Base-by-base conservation (phyloP, 2,888 invertebrate species). In the Alcis repandata region DNA sequence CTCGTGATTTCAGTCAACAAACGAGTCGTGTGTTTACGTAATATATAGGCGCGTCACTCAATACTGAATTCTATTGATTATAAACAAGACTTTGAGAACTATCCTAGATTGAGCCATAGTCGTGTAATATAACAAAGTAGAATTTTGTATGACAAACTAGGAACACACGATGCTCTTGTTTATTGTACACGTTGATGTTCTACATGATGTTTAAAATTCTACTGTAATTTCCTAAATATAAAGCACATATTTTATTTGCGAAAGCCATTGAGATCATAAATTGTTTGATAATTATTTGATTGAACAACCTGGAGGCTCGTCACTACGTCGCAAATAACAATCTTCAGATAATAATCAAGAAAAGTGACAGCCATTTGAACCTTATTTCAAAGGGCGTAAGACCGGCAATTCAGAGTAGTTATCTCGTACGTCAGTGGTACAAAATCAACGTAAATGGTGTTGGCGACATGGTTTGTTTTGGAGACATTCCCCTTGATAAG, bases 401-500 rank as follows among this genome's bases (percentile, higher is more conserved):
- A 45, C 9, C 22, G 11, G 15, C 19, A 40, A 33, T 61, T 33
- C 8, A 33, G 4, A 10, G 1, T 20, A 20, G 33, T 43, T 61
- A 48, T 48, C 20, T 61, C n/a, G 38, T 38, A 48, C 49, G 43
- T 56, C 41, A 49, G 17, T 36, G 46, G n/a, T 20, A 36, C 36
- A 45, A 45, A 52, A 53, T 45, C 17, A 45, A 36, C 27, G 40
- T 32, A 43, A 15, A 43, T 49, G 32, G 15, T 53, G n/a, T n/a
- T n/a, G n/a, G n/a, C n/a, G 60, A 52, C 22, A 43, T 40, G 10
- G 4, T 61, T 53, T 60, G 51, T 52, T 51, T 51, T 20, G 36
- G 32, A 61, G 54, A 43, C 49, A 51, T 51, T 15, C 49, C 59
- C 27, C 11, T 22, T 57, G 59, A 68, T 62, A 63, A 59, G 32